phyloP scores from a whole-genome alignment of 1,140 invertebrate genomes.

The Eubasilissa regina region DNA sequence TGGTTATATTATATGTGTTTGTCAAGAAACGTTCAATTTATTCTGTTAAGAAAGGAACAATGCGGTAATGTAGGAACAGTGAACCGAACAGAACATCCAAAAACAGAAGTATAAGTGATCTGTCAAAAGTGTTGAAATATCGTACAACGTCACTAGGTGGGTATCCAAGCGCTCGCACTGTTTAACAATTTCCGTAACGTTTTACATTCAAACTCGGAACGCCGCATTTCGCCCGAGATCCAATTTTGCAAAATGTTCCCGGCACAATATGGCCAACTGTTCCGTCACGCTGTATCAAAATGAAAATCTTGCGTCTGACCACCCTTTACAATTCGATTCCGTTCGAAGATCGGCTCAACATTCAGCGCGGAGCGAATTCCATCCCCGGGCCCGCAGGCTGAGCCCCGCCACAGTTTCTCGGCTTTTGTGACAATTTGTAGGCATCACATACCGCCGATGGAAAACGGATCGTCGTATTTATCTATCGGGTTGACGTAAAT shows the following conservation, averaged over 20 bases:
- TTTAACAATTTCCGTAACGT: slow-evolving; percentile 32
- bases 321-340: slow-evolving; percentile 35
- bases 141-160: too few relatives aligned
- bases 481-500: slow-evolving; percentile 37
- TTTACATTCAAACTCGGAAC: slow-evolving; percentile 22
- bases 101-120: too few relatives aligned
- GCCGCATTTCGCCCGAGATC: slow-evolving; percentile 39
- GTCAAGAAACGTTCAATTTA: too few relatives aligned
- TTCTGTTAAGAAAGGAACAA: too few relatives aligned
- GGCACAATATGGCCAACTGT: slow-evolving; percentile 21
- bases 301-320: slow-evolving; percentile 43
- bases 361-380: not conserved
- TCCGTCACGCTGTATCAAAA: slow-evolving; percentile 36
- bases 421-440: slow-evolving; percentile 20
- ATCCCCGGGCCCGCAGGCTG: not conserved
- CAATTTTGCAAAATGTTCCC: slow-evolving; percentile 34
- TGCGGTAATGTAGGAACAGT: too few relatives aligned
- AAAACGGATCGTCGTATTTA: slow-evolving; percentile 12
- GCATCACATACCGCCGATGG: slow-evolving; percentile 29
- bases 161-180: too few relatives aligned
- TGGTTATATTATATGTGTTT: too few relatives aligned
- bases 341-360: not conserved
- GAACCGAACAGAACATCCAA: too few relatives aligned
- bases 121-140: too few relatives aligned
- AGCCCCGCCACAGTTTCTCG: not conserved